Evolutionary conservation across 64 coral and sea anemone genomes (phyloP), one percentile per base, ranked within the genome.

Genomic region (Catalaphyllia jardinei): DNA sequence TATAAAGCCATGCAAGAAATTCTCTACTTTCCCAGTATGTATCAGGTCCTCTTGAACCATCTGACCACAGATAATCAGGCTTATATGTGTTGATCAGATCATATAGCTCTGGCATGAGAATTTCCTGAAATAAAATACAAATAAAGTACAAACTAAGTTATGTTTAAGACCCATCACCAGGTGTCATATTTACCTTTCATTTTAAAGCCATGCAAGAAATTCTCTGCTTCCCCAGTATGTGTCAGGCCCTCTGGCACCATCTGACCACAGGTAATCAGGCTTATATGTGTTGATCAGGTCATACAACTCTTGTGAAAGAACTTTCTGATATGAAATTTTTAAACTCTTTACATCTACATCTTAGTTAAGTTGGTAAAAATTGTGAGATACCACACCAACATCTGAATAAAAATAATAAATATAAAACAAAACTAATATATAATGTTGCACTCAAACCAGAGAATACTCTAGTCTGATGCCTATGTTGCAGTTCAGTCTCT

Each of bases 1-100:
- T 98, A 28, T 94, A 98, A 35, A 98, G 87, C 96, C 93, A 98
- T 28, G 96, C 96, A 29, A 98, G 71, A 59, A 98, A 98, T 19
- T 95, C 83, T 79, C 28, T 79, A 54, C 96, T 98, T 27, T 76
- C 87, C 96, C 96, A 98, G 62, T 98, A 98, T 10, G 93, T 94
- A 24, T 95, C 90, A 22, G 96, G 82, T 17, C 90, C 96, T 51
- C 55, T 29, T 24, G 89, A 85, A 29, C 96, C 96, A 86, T 98
- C 96, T 72, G 96, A 98, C 89, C 94, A 98, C 19, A 98, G 25
- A 52, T 95, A 92, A 0, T 98, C 96, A 46, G 96, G 96, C 64
- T 93, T 98, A 73, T 95, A 98, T 38, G 35, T 91, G 72, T 87
- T 98, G 62, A 98, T 87, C 63, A 98, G 76, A 35, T 98, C 96